A percentile compares a stretch with the other conserved stretches of the same genome.
phyloP scores from a whole-genome alignment of 2,888 invertebrate genomes.

The Tenthredo mesomela region DNA sequence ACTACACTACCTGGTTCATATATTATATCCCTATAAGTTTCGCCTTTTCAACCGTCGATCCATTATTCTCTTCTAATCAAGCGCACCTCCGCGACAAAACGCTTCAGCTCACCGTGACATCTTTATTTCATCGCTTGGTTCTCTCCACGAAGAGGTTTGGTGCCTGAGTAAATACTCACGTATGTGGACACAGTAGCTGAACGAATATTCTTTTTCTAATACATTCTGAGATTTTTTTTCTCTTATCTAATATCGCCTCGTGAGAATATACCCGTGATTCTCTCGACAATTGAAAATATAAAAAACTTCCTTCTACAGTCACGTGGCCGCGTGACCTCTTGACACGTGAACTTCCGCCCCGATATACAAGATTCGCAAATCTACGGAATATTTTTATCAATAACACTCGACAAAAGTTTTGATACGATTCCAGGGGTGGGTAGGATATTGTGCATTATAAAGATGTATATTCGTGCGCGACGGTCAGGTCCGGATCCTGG shows the following conservation, averaged over 20 bases:
- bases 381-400: slow-evolving; percentile 38
- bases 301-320: background rate
- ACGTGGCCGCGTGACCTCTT: background rate
- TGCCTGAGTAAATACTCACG: background rate
- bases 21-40: slow-evolving; percentile 49
- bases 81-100: slow-evolving; percentile 50
- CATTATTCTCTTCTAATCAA: slow-evolving; percentile 26
- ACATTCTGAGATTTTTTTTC: background rate
- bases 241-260: background rate
- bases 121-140: slow-evolving; percentile 58
- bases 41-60: slow-evolving; percentile 39
- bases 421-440: slow-evolving; percentile 21
- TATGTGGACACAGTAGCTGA: background rate
- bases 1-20: slow-evolving; percentile 52
- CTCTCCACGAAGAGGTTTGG: background rate
- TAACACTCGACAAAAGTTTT: slow-evolving; percentile 17
- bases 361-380: background rate
- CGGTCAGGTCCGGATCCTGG: background rate
- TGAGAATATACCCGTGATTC: background rate
- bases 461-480: slow-evolving; percentile 8
- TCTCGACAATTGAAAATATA: background rate
- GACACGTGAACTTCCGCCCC: background rate
- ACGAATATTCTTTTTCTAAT: background rate
- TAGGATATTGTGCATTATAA: slow-evolving; percentile 29
- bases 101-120: slow-evolving; percentile 55